These are phyloP conservation scores for Caracal caracal DNA, from an alignment of 2,113 vertebrate genomes.

Conservation along the genomic window DNA sequence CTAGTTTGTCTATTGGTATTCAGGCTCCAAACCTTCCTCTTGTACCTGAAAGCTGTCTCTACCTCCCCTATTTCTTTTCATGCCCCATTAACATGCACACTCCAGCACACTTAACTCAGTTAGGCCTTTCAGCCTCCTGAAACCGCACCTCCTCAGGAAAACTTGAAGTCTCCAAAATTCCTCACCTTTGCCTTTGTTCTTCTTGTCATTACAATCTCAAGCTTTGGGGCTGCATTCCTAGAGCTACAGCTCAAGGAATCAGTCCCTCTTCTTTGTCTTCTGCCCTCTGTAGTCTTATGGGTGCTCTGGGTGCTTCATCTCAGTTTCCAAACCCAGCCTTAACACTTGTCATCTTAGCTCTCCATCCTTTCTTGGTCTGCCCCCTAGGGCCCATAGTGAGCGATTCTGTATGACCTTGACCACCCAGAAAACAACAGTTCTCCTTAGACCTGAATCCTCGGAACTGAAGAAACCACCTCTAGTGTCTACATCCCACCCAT, in stretches of 20 bases:
- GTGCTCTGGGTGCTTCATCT: neutral
- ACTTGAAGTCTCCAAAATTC: neutral
- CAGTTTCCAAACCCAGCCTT: slow-evolving; percentile 8
- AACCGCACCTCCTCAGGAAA: neutral
- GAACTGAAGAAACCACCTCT: neutral
- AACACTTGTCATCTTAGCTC: neutral
- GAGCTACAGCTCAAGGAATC: neutral
- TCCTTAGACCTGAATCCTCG: slow-evolving; percentile 8
- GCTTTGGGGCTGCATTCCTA: neutral
- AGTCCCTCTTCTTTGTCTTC: neutral
- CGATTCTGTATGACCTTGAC: neutral
- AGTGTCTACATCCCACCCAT: neutral
- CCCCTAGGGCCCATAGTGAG: neutral
- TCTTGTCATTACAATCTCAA: neutral
- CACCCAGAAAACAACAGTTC: neutral
- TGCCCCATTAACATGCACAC: neutral
- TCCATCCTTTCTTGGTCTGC: neutral
- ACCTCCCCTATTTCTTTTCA: neutral
- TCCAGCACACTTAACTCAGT: neutral
- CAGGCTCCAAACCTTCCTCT: neutral
- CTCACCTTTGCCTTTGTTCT: neutral
- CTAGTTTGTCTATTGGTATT: neutral
- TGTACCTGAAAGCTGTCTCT: slow-evolving; percentile 11
- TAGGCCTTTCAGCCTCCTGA: neutral
- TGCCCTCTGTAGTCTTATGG: neutral